These are phyloP conservation scores for Anticlea derivata DNA, from an alignment of 2,888 invertebrate species.

Conservation along the genomic window DNA sequence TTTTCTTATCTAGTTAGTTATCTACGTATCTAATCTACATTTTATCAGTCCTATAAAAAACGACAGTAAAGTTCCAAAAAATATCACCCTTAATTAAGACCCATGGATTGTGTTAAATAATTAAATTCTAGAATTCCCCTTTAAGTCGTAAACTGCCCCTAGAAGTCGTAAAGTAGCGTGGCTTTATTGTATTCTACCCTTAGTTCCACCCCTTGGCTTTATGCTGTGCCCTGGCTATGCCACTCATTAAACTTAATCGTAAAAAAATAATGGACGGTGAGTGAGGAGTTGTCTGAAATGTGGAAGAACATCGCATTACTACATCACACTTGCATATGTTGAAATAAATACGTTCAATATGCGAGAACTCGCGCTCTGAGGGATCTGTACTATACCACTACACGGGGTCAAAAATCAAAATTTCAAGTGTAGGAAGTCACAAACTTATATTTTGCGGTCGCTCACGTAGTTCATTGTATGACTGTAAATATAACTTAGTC, in stretches of 20 bases:
- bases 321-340: constrained; percentile 6
- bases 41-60: constrained; percentile 13
- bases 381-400: too few species aligned
- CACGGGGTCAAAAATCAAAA: too few species aligned
- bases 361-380: too few species aligned
- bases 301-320: background rate
- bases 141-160: constrained; percentile 55
- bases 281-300: constrained; percentile 2
- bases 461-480: too few species aligned
- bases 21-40: too few species aligned
- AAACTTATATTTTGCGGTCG: too few species aligned
- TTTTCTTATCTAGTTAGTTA: too few species aligned
- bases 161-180: constrained; percentile 57
- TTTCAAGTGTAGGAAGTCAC: too few species aligned
- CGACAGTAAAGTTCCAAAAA: constrained; percentile 16
- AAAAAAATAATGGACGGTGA: constrained; percentile 17
- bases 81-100: constrained; percentile 30
- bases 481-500: too few species aligned
- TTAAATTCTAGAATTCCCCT: constrained; percentile 47
- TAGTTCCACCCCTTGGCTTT: constrained; percentile 22
- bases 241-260: constrained; percentile 24
- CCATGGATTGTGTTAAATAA: constrained; percentile 39
- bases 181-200: constrained; percentile 47
- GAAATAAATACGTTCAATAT: too few species aligned
- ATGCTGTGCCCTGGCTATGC: constrained; percentile 10